Base-by-base conservation (phyloP, 2,888 invertebrate genomes). In the Drosophila anceps region DNA sequence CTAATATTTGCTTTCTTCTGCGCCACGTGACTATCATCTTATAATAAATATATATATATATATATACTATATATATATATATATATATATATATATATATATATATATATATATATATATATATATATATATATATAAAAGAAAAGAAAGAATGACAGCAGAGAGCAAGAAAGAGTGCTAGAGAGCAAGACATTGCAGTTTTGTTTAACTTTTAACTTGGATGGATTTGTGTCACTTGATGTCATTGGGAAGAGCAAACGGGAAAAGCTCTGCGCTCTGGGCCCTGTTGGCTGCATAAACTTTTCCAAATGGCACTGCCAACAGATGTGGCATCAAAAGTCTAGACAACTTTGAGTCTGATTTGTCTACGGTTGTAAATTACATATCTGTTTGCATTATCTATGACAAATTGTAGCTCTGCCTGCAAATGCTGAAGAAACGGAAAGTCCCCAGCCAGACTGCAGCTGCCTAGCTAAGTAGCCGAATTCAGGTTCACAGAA, bases 201-300 rank as follows among this genome's bases (percentile, higher is more conserved):
- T 79, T 82, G 84, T 84, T 82, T 80, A 82, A 84, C 87, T 84
- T 87, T 87, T 87, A 69, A 84, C 81, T 70, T 81, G 76, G 48
- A 61, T 62, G 83, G 82, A 87, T 84, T 87, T 84, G 76, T 82
- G 85, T 73, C 80, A 76, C 63, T 63, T 76, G 79, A 63, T 78
- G 78, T 72, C 66, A 61, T 72, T 27, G 44, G 43, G 4, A 15
- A 9, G 39, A n/a, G 51, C 15, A 33, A 24, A 35, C 15, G 12
- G 44, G 24, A 4, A 31, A 18, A 50, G 35, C 51, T 33, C 20
- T 51, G 13, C 8, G 13, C 20, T 6, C 18, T 13, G 13, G 13
- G 53, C 37, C 29, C 15, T 27, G 61, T 39, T 62, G 64, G 53
- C 44, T 48, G 31, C 20, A 55, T 53, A 65, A 72, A 75, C 51